phyloP scores from a whole-genome alignment of 2,797 vertebrate genomes.

The Gymnodraco acuticeps region DNA sequence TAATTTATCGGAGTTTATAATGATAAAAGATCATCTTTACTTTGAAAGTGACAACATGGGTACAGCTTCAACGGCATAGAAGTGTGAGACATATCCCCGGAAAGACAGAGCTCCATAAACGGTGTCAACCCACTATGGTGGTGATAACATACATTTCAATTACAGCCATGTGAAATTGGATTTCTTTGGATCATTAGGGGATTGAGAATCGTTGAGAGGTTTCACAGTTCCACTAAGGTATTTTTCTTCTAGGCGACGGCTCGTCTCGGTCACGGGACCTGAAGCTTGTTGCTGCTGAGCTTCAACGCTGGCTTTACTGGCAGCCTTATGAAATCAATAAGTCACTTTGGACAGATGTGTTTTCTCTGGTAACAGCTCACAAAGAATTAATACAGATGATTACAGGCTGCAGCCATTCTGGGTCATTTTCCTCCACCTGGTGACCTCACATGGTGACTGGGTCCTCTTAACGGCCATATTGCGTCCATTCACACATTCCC shows the following conservation, averaged over 20 bases:
- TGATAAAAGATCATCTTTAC: background rate
- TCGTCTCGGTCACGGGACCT: constrained; percentile 55
- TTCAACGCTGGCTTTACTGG: constrained; percentile 47
- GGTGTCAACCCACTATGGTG: constrained; percentile 62
- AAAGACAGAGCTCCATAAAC: constrained; percentile 71
- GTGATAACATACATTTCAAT: constrained; percentile 86
- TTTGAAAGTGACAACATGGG: constrained; percentile 4
- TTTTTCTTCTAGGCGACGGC: constrained; percentile 65
- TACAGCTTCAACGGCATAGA: constrained; percentile 38
- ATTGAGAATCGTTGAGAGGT: constrained; percentile 74
- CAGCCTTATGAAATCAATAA: constrained; percentile 84
- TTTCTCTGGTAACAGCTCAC: constrained; percentile 71
- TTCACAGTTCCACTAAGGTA: constrained; percentile 63
- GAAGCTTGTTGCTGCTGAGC: constrained; percentile 59
- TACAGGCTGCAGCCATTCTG: constrained; percentile 63
- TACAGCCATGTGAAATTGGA: constrained; percentile 83
- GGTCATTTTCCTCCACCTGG: constrained; percentile 65
- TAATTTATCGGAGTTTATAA: background rate
- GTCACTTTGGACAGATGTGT: constrained; percentile 78
- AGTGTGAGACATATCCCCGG: constrained; percentile 32
- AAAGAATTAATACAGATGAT: constrained; percentile 80
- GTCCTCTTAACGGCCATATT: constrained; percentile 52
- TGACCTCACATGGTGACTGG: constrained; percentile 61
- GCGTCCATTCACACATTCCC: constrained; percentile 29
- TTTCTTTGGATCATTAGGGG: constrained; percentile 79